Evolutionary conservation across 2,797 vertebrate genomes (phyloP).

Genomic region (Sebastolobus alascanus): DNA sequence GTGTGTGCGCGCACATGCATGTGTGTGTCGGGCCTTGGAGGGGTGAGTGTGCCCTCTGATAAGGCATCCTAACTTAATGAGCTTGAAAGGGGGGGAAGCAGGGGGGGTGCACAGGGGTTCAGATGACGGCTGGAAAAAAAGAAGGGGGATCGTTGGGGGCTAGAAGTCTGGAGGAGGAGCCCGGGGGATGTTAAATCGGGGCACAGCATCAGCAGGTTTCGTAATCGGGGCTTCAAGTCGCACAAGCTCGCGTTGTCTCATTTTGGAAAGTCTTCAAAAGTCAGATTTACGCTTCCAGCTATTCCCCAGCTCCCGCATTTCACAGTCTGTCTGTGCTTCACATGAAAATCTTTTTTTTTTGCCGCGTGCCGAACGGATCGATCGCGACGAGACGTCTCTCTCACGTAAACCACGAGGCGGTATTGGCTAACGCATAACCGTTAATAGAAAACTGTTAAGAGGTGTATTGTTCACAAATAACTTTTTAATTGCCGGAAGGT

Average conservation of each 20-base stretch:
- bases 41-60: conserved; percentile 83
- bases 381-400: neutral
- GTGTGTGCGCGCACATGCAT: conserved; percentile 43
- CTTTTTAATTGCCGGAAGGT: conserved; percentile 21
- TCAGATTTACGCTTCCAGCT: conserved; percentile 29
- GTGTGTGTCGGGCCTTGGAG: conserved; percentile 73
- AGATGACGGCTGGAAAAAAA: conserved; percentile 44
- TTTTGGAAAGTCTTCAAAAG: conserved; percentile 64
- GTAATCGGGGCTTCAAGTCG: conserved; percentile 43
- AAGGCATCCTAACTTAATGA: conserved; percentile 87
- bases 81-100: conserved; percentile 74
- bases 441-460: neutral
- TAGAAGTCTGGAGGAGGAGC: conserved; percentile 70
- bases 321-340: neutral
- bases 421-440: neutral
- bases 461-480: conserved; percentile 22
- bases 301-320: conserved; percentile 15
- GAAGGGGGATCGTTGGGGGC: conserved; percentile 50
- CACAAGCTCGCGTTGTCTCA: conserved; percentile 31
- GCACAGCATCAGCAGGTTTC: conserved; percentile 62
- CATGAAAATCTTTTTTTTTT: conserved; percentile 1
- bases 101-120: conserved; percentile 49
- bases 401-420: neutral
- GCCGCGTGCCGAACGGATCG: conserved; percentile 11
- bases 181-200: conserved; percentile 61